Percentiles rank a stretch among this genome's conserved stretches.
phyloP scores from a whole-genome alignment of 2,113 vertebrate genomes.

The Aythya baeri region DNA sequence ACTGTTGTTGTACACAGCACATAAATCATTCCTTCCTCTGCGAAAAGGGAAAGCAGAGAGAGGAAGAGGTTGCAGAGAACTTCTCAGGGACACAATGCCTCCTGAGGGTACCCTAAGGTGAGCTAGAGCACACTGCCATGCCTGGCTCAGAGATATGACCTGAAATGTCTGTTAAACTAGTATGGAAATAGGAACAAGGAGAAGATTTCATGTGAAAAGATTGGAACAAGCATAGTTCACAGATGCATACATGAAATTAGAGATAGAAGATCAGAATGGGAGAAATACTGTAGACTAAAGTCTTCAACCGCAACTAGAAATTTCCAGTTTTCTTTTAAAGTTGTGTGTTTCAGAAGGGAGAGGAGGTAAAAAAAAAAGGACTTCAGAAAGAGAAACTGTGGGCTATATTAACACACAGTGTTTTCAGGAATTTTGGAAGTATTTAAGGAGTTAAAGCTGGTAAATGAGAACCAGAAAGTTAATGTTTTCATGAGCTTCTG shows the following conservation, averaged over 20 bases:
- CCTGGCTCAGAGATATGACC: not conserved
- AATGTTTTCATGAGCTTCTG: conserved; percentile 39
- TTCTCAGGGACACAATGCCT: not conserved
- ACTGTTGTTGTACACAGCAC: not conserved
- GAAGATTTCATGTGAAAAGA: not conserved
- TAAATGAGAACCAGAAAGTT: not conserved
- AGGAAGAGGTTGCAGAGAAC: not conserved
- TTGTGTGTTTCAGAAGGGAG: not conserved
- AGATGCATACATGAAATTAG: not conserved
- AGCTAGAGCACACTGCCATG: not conserved
- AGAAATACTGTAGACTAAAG: not conserved
- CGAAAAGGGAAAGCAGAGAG: not conserved
- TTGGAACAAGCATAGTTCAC: not conserved
- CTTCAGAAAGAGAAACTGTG: not conserved
- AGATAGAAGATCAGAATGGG: not conserved
- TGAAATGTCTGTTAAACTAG: not conserved
- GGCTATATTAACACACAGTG: not conserved
- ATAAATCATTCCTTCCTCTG: not conserved
- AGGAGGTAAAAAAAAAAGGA: not conserved
- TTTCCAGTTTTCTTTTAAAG: not conserved
- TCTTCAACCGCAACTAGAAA: not conserved
- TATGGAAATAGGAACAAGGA: not conserved
- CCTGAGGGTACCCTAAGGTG: not conserved
- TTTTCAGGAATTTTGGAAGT: not conserved
- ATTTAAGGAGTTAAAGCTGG: not conserved